A percentile compares a stretch with the other conserved stretches of the same genome.
These are phyloP conservation scores for Watsonalla binaria DNA, from an alignment of 2,888 invertebrate genomes.

Conservation along the genomic window DNA sequence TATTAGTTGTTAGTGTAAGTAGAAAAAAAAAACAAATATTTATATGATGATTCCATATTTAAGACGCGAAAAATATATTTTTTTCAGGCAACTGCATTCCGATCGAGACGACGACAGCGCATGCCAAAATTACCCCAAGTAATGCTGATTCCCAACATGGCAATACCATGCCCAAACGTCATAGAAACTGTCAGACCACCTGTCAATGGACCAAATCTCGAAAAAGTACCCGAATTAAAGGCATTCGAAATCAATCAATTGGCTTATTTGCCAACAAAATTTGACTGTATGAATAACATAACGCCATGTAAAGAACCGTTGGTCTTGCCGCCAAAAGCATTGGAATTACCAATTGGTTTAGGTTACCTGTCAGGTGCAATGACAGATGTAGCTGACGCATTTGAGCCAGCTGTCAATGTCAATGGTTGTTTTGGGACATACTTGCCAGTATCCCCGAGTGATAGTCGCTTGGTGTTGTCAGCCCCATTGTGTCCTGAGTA, in stretches of 20 bases:
- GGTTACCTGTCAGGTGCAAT: slow-evolving; percentile 38
- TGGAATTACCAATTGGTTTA: slow-evolving; percentile 35
- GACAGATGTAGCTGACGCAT: slow-evolving; percentile 32
- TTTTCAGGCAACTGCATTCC: slow-evolving; percentile 16
- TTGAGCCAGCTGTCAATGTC: slow-evolving; percentile 15
- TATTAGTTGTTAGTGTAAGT: not conserved
- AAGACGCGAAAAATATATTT: too few species aligned
- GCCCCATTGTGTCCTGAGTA: slow-evolving; percentile 34
- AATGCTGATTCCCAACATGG: slow-evolving; percentile 12
- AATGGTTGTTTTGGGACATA: slow-evolving; percentile 17
- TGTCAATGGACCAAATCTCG: too few species aligned
- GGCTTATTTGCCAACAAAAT: not conserved
- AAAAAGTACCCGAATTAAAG: not conserved
- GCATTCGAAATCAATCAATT: not conserved
- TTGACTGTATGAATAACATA: slow-evolving; percentile 1
- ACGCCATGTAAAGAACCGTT: slow-evolving; percentile 19
- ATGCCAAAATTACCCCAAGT: slow-evolving; percentile 8
- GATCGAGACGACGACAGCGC: slow-evolving; percentile 2
- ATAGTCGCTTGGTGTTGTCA: slow-evolving; percentile 28
- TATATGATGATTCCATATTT: too few species aligned
- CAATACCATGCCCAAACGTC: slow-evolving; percentile 14
- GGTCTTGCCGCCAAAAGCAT: slow-evolving; percentile 35
- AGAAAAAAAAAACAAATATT: too few species aligned
- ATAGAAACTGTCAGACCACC: slow-evolving; percentile 3
- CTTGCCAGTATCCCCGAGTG: slow-evolving; percentile 30